Evolutionary conservation across 92 coral and sea anemone genomes (phyloP), one percentile per base, ranked within the genome.

Genomic region (Porites rus): DNA sequence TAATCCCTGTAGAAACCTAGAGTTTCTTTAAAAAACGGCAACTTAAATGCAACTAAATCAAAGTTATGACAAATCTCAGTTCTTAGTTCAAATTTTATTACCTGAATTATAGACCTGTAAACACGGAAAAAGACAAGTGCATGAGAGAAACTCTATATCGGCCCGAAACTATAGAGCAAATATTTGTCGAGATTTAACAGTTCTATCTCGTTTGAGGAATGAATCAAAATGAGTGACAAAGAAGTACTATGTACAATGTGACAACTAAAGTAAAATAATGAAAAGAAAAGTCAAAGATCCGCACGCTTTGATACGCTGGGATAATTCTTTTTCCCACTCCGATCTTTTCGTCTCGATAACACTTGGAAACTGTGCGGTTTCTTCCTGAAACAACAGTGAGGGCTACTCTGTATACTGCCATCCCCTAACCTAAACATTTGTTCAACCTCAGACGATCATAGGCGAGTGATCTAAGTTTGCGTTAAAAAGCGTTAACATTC

Each of bases 341-440:
- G 16, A 19, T 7, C 66, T 62, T 67, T 59, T 76, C 61, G 16
- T 24, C 18, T 52, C 31, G 53, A 51, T 50, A 51, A 24, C 28
- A 54, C 7, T 20, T 64, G 10, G 61, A 78, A 46, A 63, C 59
- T 76, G 17, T 25, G 25, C 24, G 21, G 58, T 52, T 5, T 38
- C 70, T 61, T 77, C 71, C 38, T 61, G 58, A 61, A 77, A 18
- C 58, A 31, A 38, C 51, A 62, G 18, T 17, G 43, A n/a, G 80
- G 7, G 68, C 21, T 76, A 28, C 25, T 76, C 67, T 4, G 66
- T 18, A 14, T 24, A 25, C 62, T n/a, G 10, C n/a, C 80, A 31
- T 16, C 9, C 7, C 18, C 2, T 28, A 64, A 78, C 43, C 43
- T 20, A 43, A 78, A 63, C 72, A 78, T 62, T 62, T 62, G 71